Evolutionary conservation across 2,888 invertebrate genomes (phyloP), one percentile per base, ranked within the genome.

Genomic region (Mythimna albipuncta): DNA sequence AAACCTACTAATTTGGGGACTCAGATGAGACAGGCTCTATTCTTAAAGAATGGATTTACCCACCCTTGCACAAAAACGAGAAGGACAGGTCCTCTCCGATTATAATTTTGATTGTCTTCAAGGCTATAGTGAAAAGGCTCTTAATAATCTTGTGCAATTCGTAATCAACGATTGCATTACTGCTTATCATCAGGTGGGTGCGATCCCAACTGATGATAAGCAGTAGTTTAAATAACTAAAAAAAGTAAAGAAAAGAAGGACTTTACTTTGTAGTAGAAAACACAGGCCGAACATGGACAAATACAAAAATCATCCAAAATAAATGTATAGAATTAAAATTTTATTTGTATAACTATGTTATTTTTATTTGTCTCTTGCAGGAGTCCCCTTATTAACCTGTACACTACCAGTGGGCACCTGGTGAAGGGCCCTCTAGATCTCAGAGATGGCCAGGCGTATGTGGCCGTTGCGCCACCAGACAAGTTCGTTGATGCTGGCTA

Each of bases 401-500:
- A 93, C 71, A 92, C 93, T 2, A 82, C 88, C 59, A 89, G 92
- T 32, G 96, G 96, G 0, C 82, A 74, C 21, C 91, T 88, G 79
- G 77, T 96, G 9, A 75, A 86, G 9, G 86, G 85, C 0, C 94
- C 95, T 0, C 69, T 91, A 21, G 90, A 93, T 58, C 86, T 96
- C 1, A 79, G 38, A 2, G 87, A 93, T 71, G 92, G 92, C n/a
- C 84, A 79, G 7, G 88, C 91, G 0, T 96, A 95, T 70, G 96
- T 96, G 0, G 95, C 95, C 1, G 95, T 96, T 0, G 83, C 84
- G 16, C 89, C 90, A 0, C 88, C 91, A 0, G 93, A 93, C 6
- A 19, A 67, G 2, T 96, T 95, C 70, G 87, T 93, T 6, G 85
- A 92, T 21, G 82, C 93, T n/a, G 94, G 94, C 26, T 96, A 96